phyloP scores from a whole-genome alignment of 2,888 invertebrate species.

The Drosophila falleni region DNA sequence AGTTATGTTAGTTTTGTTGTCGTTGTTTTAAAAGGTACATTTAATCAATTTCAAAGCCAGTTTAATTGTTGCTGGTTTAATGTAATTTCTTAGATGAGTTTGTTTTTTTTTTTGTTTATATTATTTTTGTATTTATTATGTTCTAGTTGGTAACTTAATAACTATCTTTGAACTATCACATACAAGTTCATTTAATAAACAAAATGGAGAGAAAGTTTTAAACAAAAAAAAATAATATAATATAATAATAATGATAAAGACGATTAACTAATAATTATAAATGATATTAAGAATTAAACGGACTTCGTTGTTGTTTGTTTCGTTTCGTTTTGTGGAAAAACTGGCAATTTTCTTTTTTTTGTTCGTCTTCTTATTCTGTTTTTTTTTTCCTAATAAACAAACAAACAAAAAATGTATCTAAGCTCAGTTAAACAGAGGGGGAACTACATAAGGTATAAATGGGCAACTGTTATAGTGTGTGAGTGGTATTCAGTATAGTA shows the following conservation, averaged over 20 bases:
- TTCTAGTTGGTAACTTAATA: conserved; percentile 53
- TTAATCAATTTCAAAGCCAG: conserved; percentile 39
- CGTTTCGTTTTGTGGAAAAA: conserved; percentile 9
- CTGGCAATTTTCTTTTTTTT: conserved; percentile 17
- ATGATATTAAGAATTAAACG: conserved; percentile 32
- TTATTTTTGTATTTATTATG: conserved; percentile 27
- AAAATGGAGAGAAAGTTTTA: conserved; percentile 32
- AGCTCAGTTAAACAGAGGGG: conserved; percentile 38
- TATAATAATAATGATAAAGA: conserved; percentile 10
- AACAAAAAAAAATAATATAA: conserved; percentile 27
- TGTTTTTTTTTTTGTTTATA: conserved; percentile 22
- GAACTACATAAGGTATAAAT: background rate
- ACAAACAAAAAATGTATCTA: conserved; percentile 18
- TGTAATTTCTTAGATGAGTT: conserved; percentile 17
- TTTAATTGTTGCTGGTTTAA: conserved; percentile 10
- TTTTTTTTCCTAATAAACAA: background rate
- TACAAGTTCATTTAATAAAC: conserved; percentile 74
- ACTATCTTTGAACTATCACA: conserved; percentile 83
- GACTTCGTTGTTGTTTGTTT: conserved; percentile 14
- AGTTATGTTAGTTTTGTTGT: conserved; percentile 18
- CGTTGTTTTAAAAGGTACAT: conserved; percentile 26
- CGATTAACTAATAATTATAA: conserved; percentile 17
- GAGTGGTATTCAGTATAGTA: conserved; percentile 10
- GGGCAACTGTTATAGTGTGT: background rate
- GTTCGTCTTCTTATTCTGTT: background rate